Evolutionary conservation across 2,888 invertebrate genomes (phyloP), one percentile per base, ranked within the genome.

Genomic region (Perithous albicinctus): DNA sequence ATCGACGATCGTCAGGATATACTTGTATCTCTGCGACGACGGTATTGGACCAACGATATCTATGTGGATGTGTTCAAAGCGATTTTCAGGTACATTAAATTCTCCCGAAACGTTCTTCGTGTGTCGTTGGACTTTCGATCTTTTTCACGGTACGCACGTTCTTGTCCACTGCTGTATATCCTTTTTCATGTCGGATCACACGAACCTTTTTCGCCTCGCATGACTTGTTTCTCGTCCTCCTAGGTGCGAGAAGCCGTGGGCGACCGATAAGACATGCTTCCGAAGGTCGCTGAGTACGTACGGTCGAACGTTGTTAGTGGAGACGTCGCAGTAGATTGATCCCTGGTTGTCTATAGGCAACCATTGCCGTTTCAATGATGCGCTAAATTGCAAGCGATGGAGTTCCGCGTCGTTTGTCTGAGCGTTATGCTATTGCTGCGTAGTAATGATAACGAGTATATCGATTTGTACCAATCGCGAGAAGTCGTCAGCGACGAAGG

Each of bases 331-430:
- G 38, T 41, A 41, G 6, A 41, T 41, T 10, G 38, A 41, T 4
- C 7, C 38, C 10, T 41, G 38, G 7, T 41, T 41, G 10, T 41
- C 1, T 12, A 41, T 41, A 41, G 38, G 10, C 38, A 41, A 41
- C 38, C 38, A 10, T 41, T 41, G 38, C 10, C 1, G 38, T 41
- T 41, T 41, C 38, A 41, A 41, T 41, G 10, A 41, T 41, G 38
- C 38, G 38, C 38, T 41, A 29, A 54, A 26, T 1, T 32, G 18
- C 8, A 63, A n/a, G 1, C 12, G 12, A 23, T 35, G 5, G 0
- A 73, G 59, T 64, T 78, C 73, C 3, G 43, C 46, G 20, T 78
- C 73, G 8, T 46, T 5, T 6, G 29, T 10, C n/a, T 78, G 73
- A 0, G 56, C 54, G 20, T 56, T 15, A 0, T 20, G 43, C 8